These are phyloP conservation scores for Papilio machaon DNA, from an alignment of 1,140 invertebrate genomes.

Conservation along the genomic window DNA sequence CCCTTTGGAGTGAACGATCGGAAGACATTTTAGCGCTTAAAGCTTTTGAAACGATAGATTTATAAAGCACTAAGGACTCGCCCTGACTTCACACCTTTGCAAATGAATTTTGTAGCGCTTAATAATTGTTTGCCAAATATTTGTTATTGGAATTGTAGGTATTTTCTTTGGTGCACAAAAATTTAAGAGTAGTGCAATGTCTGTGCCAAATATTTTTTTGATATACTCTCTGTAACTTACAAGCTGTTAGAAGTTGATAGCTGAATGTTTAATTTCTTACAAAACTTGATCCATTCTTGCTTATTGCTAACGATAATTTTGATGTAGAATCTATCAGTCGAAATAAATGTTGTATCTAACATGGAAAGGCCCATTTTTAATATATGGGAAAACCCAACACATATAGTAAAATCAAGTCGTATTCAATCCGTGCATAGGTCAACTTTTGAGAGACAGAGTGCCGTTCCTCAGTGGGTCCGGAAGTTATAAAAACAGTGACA, in stretches of 20 bases:
- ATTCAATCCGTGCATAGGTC: background rate
- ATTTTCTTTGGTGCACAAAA: background rate
- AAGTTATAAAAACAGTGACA: conserved; percentile 8
- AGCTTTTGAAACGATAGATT: conserved; percentile 33
- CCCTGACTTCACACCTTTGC: conserved; percentile 5
- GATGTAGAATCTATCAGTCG: background rate
- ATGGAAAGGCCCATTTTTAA: background rate
- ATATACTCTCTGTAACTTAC: no score
- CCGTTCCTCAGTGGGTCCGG: background rate
- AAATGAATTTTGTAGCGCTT: background rate
- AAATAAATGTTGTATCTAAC: background rate
- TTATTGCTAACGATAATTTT: background rate
- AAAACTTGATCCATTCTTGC: background rate
- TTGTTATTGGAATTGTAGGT: background rate
- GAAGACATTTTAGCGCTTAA: conserved; percentile 43
- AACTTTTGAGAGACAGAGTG: background rate
- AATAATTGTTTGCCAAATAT: background rate
- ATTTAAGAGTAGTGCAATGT: no score
- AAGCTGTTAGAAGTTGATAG: no score
- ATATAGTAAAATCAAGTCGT: background rate
- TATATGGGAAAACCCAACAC: background rate
- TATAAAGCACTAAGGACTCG: background rate
- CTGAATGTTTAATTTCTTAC: background rate
- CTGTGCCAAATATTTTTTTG: no score
- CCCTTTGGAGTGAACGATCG: conserved; percentile 43